Conservation (phyloP, 2,888 invertebrate genomes). For the Leptodirus hochenwartii region DNA sequence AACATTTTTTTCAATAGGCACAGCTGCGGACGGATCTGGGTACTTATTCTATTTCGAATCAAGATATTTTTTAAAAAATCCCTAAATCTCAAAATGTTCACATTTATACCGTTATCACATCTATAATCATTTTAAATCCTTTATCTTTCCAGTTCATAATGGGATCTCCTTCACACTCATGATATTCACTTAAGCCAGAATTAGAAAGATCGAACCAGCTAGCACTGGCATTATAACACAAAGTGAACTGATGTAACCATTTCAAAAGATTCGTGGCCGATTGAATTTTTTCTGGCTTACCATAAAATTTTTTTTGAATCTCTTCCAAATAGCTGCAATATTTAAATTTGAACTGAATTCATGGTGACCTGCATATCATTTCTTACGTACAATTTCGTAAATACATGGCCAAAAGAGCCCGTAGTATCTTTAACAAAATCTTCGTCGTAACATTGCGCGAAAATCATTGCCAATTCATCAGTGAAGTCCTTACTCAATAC, state of each 20-base stretch:
- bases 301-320: slow-evolving; percentile 14
- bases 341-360: slow-evolving; percentile 1
- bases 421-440: slow-evolving; percentile 13
- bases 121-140: slow-evolving; percentile 48
- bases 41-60: too few species aligned
- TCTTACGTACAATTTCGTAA: slow-evolving; percentile 18
- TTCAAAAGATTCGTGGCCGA: slow-evolving; percentile 17
- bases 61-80: background rate
- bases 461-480: slow-evolving; percentile 16
- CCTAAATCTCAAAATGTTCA: slow-evolving; percentile 2
- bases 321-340: slow-evolving; percentile 16
- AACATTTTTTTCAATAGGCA: slow-evolving; percentile 21
- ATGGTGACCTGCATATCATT: background rate
- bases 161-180: slow-evolving; percentile 50
- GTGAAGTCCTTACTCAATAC: slow-evolving; percentile 18
- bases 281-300: slow-evolving; percentile 11
- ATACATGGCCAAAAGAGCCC: slow-evolving; percentile 21
- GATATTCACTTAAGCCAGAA: slow-evolving; percentile 39
- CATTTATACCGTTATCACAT: slow-evolving; percentile 52
- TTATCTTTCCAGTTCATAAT: slow-evolving; percentile 55
- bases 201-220: slow-evolving; percentile 49
- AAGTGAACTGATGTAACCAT: slow-evolving; percentile 21
- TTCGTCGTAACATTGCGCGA: slow-evolving; percentile 16
- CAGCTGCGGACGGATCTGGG: slow-evolving; percentile 13
- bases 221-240: slow-evolving; percentile 36